Percentiles rank a stretch among this genome's conserved stretches.
These are phyloP conservation scores for Bombycilla garrulus DNA, from an alignment of 2,113 vertebrate genomes.

Conservation along the genomic window DNA sequence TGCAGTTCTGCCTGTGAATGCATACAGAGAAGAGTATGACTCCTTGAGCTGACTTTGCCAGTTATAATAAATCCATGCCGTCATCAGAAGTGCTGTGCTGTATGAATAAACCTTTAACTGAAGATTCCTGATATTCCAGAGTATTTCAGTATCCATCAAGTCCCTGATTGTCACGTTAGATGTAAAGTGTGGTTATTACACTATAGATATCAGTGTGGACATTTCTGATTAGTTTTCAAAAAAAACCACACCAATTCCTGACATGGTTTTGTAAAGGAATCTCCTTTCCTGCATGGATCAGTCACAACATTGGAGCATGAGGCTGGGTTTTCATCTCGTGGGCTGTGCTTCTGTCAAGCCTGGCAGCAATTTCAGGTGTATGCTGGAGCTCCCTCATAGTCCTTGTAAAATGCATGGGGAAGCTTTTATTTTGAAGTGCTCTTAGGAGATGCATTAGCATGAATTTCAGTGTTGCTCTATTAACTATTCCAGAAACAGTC, in stretches of 20 bases:
- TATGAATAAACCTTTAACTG: neutral
- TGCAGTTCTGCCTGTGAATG: neutral
- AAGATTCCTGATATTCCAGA: neutral
- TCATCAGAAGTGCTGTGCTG: neutral
- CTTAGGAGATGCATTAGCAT: neutral
- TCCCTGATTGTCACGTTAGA: neutral
- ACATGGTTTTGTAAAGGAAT: neutral
- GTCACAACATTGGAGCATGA: neutral
- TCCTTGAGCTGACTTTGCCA: neutral
- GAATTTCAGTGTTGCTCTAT: neutral
- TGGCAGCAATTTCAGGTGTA: neutral
- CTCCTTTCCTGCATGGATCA: neutral
- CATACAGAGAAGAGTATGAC: neutral
- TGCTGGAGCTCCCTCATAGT: neutral
- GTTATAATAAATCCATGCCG: neutral
- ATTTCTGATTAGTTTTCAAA: neutral
- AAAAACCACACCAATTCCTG: neutral
- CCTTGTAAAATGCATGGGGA: neutral
- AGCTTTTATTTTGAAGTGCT: constrained; percentile 18
- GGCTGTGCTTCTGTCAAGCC: neutral
- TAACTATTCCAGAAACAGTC: constrained; percentile 13
- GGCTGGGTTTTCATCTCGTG: neutral
- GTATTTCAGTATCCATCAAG: neutral
- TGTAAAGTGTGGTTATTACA: neutral
- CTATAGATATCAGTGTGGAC: neutral